A percentile compares a stretch with the other conserved stretches of the same genome.
Conservation (phyloP, 1,140 invertebrate species). For the Caerostris darwini region DNA sequence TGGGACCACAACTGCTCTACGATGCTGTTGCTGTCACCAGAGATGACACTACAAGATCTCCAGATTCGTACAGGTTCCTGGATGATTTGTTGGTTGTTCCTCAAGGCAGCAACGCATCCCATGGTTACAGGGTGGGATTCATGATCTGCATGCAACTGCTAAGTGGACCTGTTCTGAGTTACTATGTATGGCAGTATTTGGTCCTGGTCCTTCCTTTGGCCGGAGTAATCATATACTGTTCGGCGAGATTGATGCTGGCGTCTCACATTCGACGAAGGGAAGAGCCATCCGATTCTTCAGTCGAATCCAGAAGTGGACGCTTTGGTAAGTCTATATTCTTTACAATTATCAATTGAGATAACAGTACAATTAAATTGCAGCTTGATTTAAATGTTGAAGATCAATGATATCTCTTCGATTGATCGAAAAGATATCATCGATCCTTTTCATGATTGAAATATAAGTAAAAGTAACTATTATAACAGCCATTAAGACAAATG, state of each 20-base stretch:
- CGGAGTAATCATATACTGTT: slow-evolving; percentile 75
- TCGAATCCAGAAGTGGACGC: slow-evolving; percentile 50
- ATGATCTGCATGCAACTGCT: slow-evolving; percentile 79
- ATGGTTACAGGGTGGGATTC: slow-evolving; percentile 78
- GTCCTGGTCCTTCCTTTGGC: slow-evolving; percentile 78
- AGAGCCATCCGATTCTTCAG: slow-evolving; percentile 53
- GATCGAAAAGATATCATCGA: too few relatives aligned
- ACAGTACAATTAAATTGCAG: too few relatives aligned
- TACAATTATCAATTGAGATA: too few relatives aligned
- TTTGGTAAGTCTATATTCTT: slow-evolving; percentile 54
- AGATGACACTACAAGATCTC: slow-evolving; percentile 61
- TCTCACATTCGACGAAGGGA: slow-evolving; percentile 47
- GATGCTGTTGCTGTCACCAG: slow-evolving; percentile 66
- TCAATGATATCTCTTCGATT: too few relatives aligned
- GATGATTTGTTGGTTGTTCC: slow-evolving; percentile 74
- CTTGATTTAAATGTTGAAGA: too few relatives aligned
- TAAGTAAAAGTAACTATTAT: too few relatives aligned
- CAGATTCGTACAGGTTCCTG: slow-evolving; percentile 70
- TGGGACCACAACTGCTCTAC: slow-evolving; percentile 78
- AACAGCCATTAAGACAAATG: too few relatives aligned
- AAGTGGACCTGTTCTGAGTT: slow-evolving; percentile 73
- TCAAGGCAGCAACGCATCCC: slow-evolving; percentile 51
- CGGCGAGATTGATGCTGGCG: slow-evolving; percentile 41
- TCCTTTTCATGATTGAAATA: too few relatives aligned
- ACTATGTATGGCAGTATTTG: slow-evolving; percentile 79